phyloP scores from a whole-genome alignment of 2,888 invertebrate genomes.

The Exephanes ischioxanthus region DNA sequence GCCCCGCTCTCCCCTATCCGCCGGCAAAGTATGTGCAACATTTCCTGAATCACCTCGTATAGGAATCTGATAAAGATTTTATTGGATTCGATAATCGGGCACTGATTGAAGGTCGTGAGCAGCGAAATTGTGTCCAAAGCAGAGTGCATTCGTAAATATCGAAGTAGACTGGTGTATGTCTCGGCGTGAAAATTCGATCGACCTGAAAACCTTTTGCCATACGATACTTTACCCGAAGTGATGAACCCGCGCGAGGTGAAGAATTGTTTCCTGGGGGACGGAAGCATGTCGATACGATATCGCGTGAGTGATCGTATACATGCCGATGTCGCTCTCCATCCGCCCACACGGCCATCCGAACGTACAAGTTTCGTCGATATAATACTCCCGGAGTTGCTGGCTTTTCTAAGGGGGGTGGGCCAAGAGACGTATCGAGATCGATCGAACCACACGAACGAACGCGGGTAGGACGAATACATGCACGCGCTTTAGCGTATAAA shows the following conservation, averaged over 20 bases:
- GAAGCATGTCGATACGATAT: slow-evolving; percentile 38
- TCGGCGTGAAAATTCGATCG: slow-evolving; percentile 15
- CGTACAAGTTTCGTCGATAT: slow-evolving; percentile 33
- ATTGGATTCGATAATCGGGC: neutral
- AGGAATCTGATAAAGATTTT: neutral
- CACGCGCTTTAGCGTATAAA: neutral
- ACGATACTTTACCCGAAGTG: slow-evolving; percentile 26
- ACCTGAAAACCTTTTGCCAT: slow-evolving; percentile 19
- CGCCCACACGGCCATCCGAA: slow-evolving; percentile 10
- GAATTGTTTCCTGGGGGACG: slow-evolving; percentile 48
- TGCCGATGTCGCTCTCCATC: slow-evolving; percentile 13
- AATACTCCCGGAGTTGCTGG: slow-evolving; percentile 8
- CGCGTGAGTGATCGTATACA: neutral
- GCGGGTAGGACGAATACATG: slow-evolving; percentile 6
- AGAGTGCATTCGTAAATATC: neutral
- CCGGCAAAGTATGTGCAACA: too few species aligned
- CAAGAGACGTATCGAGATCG: slow-evolving; percentile 23
- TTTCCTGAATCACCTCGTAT: neutral
- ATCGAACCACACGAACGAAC: slow-evolving; percentile 7
- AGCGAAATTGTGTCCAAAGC: neutral
- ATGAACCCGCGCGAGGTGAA: slow-evolving; percentile 22
- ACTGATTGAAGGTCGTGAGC: too few species aligned
- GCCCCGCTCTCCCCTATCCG: too few species aligned
- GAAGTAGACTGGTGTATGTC: neutral
- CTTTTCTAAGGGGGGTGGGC: slow-evolving; percentile 14